Conservation (phyloP, 2,113 vertebrate genomes). For the Dermatemys mawii region DNA sequence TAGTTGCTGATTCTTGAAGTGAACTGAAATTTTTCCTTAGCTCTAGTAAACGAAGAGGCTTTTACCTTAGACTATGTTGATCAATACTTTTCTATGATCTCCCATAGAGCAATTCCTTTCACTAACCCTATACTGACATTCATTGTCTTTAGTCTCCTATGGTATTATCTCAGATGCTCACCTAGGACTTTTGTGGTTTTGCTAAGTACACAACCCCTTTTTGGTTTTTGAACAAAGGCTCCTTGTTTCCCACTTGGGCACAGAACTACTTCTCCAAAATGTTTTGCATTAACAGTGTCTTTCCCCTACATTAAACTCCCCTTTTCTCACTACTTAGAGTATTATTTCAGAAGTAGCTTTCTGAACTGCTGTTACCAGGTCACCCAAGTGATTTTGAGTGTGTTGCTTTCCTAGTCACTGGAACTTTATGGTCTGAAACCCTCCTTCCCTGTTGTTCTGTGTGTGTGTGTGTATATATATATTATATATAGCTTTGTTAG, state of each 20-base stretch:
- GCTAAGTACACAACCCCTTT: neutral
- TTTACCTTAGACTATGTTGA: neutral
- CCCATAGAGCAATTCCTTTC: neutral
- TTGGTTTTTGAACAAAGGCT: conserved; percentile 12
- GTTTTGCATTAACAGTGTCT: neutral
- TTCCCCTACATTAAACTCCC: neutral
- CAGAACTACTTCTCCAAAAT: neutral
- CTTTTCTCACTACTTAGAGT: neutral
- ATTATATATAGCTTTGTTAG: neutral
- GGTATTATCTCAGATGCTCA: neutral
- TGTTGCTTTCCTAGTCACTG: neutral
- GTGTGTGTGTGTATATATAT: no score
- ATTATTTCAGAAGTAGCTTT: conserved; percentile 1
- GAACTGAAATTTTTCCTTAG: neutral
- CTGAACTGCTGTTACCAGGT: neutral
- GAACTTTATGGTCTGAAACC: neutral
- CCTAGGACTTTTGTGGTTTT: neutral
- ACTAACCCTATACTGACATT: neutral
- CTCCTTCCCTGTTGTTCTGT: neutral
- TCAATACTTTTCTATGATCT: neutral
- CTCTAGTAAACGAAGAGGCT: neutral
- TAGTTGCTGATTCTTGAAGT: neutral
- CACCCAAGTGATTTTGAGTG: neutral
- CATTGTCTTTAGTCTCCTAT: neutral
- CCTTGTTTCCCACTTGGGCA: conserved; percentile 8